Evolutionary conservation across 1,140 invertebrate genomes (phyloP), one percentile per base, ranked within the genome.

Genomic region (Rhagoletis pomonella): DNA sequence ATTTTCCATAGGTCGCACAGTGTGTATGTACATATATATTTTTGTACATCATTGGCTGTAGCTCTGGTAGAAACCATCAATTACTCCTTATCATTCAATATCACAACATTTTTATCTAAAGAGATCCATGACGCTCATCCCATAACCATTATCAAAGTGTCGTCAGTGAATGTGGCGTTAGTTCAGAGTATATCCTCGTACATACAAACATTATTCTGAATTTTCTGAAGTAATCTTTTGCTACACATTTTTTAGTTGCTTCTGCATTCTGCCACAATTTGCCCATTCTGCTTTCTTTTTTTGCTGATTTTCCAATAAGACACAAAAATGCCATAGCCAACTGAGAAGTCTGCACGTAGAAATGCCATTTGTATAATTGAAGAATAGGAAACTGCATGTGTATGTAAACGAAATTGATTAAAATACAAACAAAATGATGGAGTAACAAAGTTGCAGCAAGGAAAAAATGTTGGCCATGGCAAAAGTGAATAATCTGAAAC

Each of bases 331-430:
- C 73, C 47, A 4, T n/a, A 81, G n/a, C 50, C 73, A 81, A 9
- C 58, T 17, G 85, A 3, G 42, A 14, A 19, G 39, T 47, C 55
- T 86, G 85, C 85, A 86, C 58, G 85, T 62, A 59, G 62, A 86
- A 86, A 87, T 89, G 90, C 87, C 89, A 88, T 89, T 90, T 88
- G 89, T 90, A 88, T 91, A 91, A 92, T 91, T 91, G 91, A 92
- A 89, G 91, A 92, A 91, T 92, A 90, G 92, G 90, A 90, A 88
- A 91, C 64, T 90, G 73, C 5, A 50, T 91, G 91, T 90, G 87
- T 89, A 90, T 87, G 89, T 88, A 14, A 89, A 29, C 14, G 87
- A 65, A 14, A 42, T 87, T 69, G 58, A 58, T 62, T 81, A 62
- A 4, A 77, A 7, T 12, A 19, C 59, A 65, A 3, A 60, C 84